phyloP scores from a whole-genome alignment of 2,113 vertebrate genomes.

The Perccottus glenii region DNA sequence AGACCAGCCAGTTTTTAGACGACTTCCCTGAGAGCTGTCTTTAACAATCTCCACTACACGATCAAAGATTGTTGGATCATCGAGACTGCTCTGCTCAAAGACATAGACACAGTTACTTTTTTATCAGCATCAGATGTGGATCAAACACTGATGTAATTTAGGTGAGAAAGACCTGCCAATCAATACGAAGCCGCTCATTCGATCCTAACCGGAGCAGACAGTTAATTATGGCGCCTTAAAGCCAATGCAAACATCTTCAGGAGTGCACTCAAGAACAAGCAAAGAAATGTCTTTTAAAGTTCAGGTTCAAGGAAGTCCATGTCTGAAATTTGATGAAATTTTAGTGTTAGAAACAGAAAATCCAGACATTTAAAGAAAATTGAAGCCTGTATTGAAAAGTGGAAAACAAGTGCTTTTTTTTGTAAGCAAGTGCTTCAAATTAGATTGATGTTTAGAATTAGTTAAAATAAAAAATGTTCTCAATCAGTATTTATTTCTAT shows the following conservation, averaged over 20 bases:
- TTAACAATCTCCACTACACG: not conserved
- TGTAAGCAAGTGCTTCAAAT: too few relatives aligned
- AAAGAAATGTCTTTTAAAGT: constrained; percentile 1
- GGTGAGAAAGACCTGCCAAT: constrained; percentile 25
- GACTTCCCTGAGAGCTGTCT: not conserved
- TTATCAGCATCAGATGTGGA: constrained; percentile 17
- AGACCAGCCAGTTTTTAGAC: not conserved
- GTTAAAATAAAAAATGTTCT: too few relatives aligned
- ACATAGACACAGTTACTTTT: constrained; percentile 13
- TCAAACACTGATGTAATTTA: constrained; percentile 35
- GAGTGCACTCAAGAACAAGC: not conserved
- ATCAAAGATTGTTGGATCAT: constrained; percentile 42
- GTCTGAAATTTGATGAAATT: not conserved
- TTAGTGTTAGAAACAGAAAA: too few relatives aligned
- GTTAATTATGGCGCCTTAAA: constrained; percentile 33
- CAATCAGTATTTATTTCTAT: too few relatives aligned
- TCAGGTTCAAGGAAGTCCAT: not conserved
- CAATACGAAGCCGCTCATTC: constrained; percentile 27
- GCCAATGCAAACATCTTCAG: constrained; percentile 15
- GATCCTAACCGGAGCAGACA: constrained; percentile 31
- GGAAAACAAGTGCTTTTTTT: too few relatives aligned
- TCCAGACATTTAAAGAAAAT: too few relatives aligned
- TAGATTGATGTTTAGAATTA: too few relatives aligned
- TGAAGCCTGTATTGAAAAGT: too few relatives aligned
- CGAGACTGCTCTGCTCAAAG: not conserved